Evolutionary conservation across 2,888 invertebrate species (phyloP), one percentile per base, ranked within the genome.

Genomic region (Mesorhabditis sp.): DNA sequence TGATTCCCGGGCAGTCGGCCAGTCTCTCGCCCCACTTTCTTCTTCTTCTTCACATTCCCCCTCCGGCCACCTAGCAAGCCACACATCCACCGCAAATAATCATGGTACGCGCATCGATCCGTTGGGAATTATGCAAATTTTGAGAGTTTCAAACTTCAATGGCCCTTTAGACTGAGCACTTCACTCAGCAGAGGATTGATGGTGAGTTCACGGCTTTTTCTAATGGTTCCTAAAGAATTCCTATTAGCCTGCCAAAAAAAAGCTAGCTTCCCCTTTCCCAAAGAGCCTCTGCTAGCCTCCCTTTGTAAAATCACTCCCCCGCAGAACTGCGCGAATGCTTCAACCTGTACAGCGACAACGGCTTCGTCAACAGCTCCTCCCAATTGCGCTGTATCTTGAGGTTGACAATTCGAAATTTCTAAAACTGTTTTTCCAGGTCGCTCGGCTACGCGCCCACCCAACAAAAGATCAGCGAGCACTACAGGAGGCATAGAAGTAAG

Each of bases 261-360:
- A n/a, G 28, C 43, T 28, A 43, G 5, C 41, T 28, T 1, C 7
- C 45, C 44, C 41, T 15, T 6, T n/a, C 41, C 43, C 0, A 41
- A 64, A 13, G 28, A 64, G 41, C 62, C 4, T 28, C 28, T 28
- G 28, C 28, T 28, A 28, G 28, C 28, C 28, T 28, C 28, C 28
- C 28, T 28, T 28, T 28, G 28, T 28, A 28, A 28, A 28, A 28
- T 28, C 28, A 28, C 28, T 28, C 28, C 28, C 28, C 28, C 28
- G 28, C 69, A 77, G 77, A 78, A 69, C 74, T 78, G 45, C 73
- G 77, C 10, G 76, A 78, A 67, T 78, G 77, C 61, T 78, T 78
- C 71, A 78, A 78, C 67, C 69, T 76, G 61, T 78, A 78, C 45
- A 67, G 45, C n/a, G 66, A 70, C 6, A 67, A 74, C 5, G 76